A percentile compares a stretch with the other conserved stretches of the same genome.
phyloP scores from a whole-genome alignment of 2,113 vertebrate species.

The Bucco capensis region DNA sequence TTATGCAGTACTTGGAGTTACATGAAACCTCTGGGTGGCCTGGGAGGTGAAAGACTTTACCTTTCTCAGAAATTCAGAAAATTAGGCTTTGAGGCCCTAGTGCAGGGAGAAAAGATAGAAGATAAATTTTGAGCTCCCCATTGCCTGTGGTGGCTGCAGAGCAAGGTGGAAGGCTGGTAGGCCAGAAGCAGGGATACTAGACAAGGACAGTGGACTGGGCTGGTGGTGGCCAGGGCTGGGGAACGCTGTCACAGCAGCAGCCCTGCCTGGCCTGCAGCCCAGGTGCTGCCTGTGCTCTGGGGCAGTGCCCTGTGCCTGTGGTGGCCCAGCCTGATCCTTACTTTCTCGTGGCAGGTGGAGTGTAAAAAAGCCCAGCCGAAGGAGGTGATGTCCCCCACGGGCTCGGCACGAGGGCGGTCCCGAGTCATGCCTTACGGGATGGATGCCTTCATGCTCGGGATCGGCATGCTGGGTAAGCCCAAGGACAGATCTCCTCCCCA shows the following conservation, averaged over 20 bases:
- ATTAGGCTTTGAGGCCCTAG: background rate
- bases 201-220: accelerated
- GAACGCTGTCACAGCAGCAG: background rate
- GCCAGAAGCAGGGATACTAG: background rate
- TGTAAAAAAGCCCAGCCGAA: slow-evolving; percentile 99
- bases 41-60: background rate
- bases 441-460: slow-evolving; percentile 99
- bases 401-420: slow-evolving; percentile 93
- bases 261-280: background rate
- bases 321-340: background rate
- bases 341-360: slow-evolving; percentile 86
- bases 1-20: background rate
- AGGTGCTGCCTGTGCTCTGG: background rate
- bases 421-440: slow-evolving; percentile 98
- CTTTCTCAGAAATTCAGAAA: background rate
- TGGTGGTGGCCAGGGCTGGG: accelerated
- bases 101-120: background rate
- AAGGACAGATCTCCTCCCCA: background rate
- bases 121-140: background rate
- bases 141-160: background rate
- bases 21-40: background rate
- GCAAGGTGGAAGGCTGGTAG: background rate
- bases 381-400: slow-evolving; percentile 98
- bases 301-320: background rate
- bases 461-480: slow-evolving; percentile 96